These are phyloP conservation scores for Nudaria mundana DNA, from an alignment of 2,888 invertebrate species.

Conservation along the genomic window DNA sequence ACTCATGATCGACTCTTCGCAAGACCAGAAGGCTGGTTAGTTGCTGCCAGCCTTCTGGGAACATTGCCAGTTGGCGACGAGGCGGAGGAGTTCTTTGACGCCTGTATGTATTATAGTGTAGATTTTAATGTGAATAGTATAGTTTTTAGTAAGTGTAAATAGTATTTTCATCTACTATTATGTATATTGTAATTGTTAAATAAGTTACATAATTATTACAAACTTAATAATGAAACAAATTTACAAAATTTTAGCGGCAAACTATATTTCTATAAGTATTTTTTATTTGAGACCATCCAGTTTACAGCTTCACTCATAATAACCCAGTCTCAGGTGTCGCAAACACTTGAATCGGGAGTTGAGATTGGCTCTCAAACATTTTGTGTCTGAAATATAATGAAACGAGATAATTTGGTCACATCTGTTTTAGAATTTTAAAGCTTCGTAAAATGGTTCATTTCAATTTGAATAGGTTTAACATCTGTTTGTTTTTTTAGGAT, in stretches of 20 bases:
- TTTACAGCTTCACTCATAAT: slow-evolving; percentile 10
- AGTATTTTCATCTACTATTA: too few relatives aligned
- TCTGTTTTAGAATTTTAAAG: slow-evolving; percentile 33
- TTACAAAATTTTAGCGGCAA: neutral
- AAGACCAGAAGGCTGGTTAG: too few relatives aligned
- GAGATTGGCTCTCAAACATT: slow-evolving; percentile 31
- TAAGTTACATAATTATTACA: neutral
- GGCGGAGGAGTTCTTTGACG: too few relatives aligned
- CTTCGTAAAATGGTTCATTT: slow-evolving; percentile 18
- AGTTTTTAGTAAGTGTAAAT: too few relatives aligned
- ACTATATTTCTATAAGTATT: too few relatives aligned
- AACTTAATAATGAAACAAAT: neutral
- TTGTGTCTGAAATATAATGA: slow-evolving; percentile 41
- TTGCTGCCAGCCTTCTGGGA: too few relatives aligned
- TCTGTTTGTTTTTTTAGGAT: neutral
- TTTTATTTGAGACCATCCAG: too few relatives aligned
- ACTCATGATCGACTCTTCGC: too few relatives aligned
- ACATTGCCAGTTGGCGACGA: too few relatives aligned
- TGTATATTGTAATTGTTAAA: too few relatives aligned
- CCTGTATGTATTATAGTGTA: too few relatives aligned
- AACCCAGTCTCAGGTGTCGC: slow-evolving; percentile 22
- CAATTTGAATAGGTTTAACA: slow-evolving; percentile 24
- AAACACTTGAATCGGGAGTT: neutral
- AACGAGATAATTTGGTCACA: slow-evolving; percentile 39
- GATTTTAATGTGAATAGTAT: too few relatives aligned